Evolutionary conservation across 2,797 vertebrate genomes (phyloP).

Genomic region (Jordanella pulchra): DNA sequence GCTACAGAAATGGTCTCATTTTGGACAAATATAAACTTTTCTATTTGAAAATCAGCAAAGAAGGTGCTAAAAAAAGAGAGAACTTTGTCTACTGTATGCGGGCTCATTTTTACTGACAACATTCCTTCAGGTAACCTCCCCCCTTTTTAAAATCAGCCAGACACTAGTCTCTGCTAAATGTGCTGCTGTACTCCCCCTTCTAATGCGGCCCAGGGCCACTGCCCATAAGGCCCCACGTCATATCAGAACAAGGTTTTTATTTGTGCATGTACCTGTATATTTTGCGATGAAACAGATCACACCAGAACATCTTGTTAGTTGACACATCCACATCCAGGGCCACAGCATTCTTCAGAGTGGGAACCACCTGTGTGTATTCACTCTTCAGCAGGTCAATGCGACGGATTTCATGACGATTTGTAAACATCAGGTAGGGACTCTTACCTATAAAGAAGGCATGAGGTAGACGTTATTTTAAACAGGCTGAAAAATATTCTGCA

Average conservation of each 20-base stretch:
- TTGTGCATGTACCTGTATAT: constrained; percentile 89
- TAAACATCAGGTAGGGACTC: constrained; percentile 95
- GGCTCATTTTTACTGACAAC: neutral
- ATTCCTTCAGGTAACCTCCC: neutral
- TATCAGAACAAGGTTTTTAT: neutral
- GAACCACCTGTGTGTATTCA: constrained; percentile 91
- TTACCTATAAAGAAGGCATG: constrained; percentile 77
- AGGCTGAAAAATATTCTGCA: neutral
- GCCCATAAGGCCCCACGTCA: neutral
- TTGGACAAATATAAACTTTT: neutral
- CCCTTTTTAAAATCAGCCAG: no score
- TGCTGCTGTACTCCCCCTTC: neutral
- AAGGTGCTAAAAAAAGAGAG: no score
- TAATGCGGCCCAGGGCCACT: neutral
- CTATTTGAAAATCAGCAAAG: neutral
- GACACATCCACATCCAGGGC: constrained; percentile 94
- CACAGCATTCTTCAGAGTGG: constrained; percentile 95
- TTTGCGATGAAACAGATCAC: constrained; percentile 93
- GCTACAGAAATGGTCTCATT: neutral
- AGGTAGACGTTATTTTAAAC: neutral
- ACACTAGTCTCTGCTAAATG: no score
- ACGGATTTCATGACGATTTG: constrained; percentile 95
- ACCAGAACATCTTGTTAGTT: constrained; percentile 97
- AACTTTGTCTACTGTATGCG: no score
- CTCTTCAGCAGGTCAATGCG: constrained; percentile 92